These are phyloP conservation scores for Melanostoma scalare DNA, from an alignment of 2,888 invertebrate genomes.

Conservation along the genomic window DNA sequence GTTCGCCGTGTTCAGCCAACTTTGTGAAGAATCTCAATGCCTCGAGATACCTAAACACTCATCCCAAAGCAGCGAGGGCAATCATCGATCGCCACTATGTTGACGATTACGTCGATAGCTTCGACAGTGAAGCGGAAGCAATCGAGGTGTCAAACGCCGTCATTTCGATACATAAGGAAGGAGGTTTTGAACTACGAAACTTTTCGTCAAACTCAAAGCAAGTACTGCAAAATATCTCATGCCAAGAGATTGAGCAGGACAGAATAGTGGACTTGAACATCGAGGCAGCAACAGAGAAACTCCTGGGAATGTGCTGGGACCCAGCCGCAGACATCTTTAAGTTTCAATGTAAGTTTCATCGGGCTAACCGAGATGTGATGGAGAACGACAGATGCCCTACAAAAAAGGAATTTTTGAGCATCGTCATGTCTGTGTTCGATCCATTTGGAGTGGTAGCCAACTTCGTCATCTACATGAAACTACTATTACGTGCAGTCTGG, in stretches of 20 bases:
- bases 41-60: constrained; percentile 32
- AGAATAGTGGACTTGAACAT: constrained; percentile 13
- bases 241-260: background rate
- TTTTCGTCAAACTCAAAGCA: constrained; percentile 15
- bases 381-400: background rate
- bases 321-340: background rate
- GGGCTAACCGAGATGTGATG: background rate
- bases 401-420: constrained; percentile 16
- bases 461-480: constrained; percentile 22
- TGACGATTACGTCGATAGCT: constrained; percentile 53
- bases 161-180: constrained; percentile 9
- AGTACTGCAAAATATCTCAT: constrained; percentile 5
- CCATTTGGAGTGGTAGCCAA: constrained; percentile 5
- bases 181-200: constrained; percentile 16
- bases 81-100: constrained; percentile 46
- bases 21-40: constrained; percentile 68
- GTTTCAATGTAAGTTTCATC: background rate
- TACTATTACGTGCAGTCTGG: constrained; percentile 12
- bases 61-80: constrained; percentile 46
- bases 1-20: constrained; percentile 67
- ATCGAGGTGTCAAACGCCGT: background rate
- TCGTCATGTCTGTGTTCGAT: constrained; percentile 15
- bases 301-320: constrained; percentile 11
- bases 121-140: background rate
- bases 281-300: constrained; percentile 10